Percentiles rank a stretch among this genome's conserved stretches.
Conservation (phyloP, 1,140 invertebrate genomes). For the Rhagoletis zephyria region DNA sequence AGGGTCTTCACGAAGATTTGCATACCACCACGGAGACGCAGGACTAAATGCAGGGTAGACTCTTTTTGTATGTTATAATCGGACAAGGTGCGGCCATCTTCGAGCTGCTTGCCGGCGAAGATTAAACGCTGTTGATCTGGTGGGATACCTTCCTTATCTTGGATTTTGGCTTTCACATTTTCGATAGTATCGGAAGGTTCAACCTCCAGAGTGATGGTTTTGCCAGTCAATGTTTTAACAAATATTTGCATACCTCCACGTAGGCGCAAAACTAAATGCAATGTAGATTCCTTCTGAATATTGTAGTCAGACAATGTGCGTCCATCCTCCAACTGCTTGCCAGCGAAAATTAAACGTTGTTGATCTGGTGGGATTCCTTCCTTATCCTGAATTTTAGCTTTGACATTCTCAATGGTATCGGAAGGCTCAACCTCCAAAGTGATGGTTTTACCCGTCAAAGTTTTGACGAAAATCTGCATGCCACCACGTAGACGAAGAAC, state of each 20-base stretch:
- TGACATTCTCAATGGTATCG: slow-evolving; percentile 88
- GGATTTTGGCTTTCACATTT: slow-evolving; percentile 87
- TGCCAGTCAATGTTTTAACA: slow-evolving; percentile 87
- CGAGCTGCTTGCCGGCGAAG: slow-evolving; percentile 80
- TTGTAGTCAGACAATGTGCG: slow-evolving; percentile 81
- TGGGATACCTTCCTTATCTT: slow-evolving; percentile 83
- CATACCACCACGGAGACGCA: slow-evolving; percentile 88
- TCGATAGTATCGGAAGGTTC: slow-evolving; percentile 87
- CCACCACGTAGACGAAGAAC: slow-evolving; percentile 86
- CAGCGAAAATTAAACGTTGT: slow-evolving; percentile 82
- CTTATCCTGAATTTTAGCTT: slow-evolving; percentile 84
- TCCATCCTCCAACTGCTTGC: slow-evolving; percentile 86
- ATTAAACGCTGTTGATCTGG: slow-evolving; percentile 84
- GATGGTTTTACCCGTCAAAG: slow-evolving; percentile 88
- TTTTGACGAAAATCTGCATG: slow-evolving; percentile 90
- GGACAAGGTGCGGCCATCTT: slow-evolving; percentile 82
- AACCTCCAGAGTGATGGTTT: slow-evolving; percentile 87
- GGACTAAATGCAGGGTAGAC: slow-evolving; percentile 90
- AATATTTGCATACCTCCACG: slow-evolving; percentile 89
- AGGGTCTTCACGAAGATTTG: slow-evolving; percentile 89
- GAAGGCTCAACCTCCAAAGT: slow-evolving; percentile 86
- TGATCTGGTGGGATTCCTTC: slow-evolving; percentile 83
- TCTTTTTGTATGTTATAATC: slow-evolving; percentile 92
- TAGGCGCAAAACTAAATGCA: slow-evolving; percentile 87
- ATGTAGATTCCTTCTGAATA: slow-evolving; percentile 91